These are phyloP conservation scores for Magallana gigas DNA, from an alignment of 1,140 invertebrate genomes.

Conservation along the genomic window DNA sequence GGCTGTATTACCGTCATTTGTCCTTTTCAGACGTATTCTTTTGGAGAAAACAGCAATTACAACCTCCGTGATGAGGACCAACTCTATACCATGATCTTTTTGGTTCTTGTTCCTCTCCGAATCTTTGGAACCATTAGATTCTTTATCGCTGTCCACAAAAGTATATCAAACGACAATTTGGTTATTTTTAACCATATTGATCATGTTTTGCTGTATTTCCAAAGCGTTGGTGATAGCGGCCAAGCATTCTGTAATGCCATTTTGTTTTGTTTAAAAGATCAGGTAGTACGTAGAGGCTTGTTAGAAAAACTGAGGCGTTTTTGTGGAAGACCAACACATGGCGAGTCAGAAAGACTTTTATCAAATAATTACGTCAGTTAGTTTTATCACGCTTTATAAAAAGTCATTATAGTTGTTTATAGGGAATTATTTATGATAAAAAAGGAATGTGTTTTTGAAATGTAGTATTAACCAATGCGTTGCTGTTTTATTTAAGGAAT, in stretches of 20 bases:
- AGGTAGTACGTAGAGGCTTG: slow-evolving; percentile 28
- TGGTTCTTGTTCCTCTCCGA: slow-evolving; percentile 48
- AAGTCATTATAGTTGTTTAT: no score
- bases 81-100: slow-evolving; percentile 43
- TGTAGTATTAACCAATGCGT: no score
- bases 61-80: slow-evolving; percentile 50
- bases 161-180: neutral
- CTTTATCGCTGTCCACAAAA: slow-evolving; percentile 15
- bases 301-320: neutral
- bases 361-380: neutral
- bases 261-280: slow-evolving; percentile 55
- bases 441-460: no score
- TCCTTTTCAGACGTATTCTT: neutral
- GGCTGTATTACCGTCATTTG: no score
- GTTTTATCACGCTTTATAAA: no score
- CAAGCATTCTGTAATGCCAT: slow-evolving; percentile 60
- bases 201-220: slow-evolving; percentile 49
- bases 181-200: neutral
- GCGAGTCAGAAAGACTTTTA: neutral
- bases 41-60: neutral
- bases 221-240: slow-evolving; percentile 54
- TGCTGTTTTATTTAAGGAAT: no score
- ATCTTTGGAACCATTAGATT: slow-evolving; percentile 57
- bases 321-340: neutral
- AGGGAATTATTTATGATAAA: no score